Evolutionary conservation across 2,888 invertebrate genomes (phyloP), one percentile per base, ranked within the genome.

Genomic region (Trissolcus brochymenae): DNA sequence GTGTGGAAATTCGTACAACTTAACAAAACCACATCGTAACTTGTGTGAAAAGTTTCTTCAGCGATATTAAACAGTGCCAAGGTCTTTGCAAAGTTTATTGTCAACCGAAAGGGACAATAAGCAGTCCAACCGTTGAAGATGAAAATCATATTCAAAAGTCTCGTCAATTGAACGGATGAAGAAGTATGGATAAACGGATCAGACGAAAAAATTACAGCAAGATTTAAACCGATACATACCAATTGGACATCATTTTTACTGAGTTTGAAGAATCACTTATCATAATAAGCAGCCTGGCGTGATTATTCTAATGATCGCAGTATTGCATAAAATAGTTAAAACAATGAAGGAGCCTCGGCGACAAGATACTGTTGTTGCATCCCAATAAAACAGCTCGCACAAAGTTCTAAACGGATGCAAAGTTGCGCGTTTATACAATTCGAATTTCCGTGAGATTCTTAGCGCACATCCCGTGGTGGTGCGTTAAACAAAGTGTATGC

Each of bases 21-120:
- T 77, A 14, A 16, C n/a, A 16, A 46, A 46, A 46, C 46, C 25
- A 25, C 25, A 25, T 25, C 25, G 25, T 25, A 25, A 25, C 25
- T 25, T 4, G 25, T 4, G 4, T 25, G 25, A 25, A 25, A 25
- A 25, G 4, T 25, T 25, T 25, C 25, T 25, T 4, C 4, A 25
- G 25, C 4, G 25, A 25, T 25, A 25, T 25, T 25, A 25, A 25
- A 25, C 25, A 4, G 25, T 25, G 4, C 25, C 25, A 25, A 25
- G 25, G 25, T 25, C 25, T 25, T 25, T 4, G 2, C 76, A 66
- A 66, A 65, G 66, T 81, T 82, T 81, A 80, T 82, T 81, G 79
- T 82, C 72, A 71, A 76, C 64, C 65, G 70, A 61, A 74, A 50
- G 70, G 50, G 19, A 50, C 46, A 62, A 4, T 25, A 6, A 25